Evolutionary conservation across 2,888 invertebrate genomes (phyloP).

Genomic region (Eupithecia insigniata): DNA sequence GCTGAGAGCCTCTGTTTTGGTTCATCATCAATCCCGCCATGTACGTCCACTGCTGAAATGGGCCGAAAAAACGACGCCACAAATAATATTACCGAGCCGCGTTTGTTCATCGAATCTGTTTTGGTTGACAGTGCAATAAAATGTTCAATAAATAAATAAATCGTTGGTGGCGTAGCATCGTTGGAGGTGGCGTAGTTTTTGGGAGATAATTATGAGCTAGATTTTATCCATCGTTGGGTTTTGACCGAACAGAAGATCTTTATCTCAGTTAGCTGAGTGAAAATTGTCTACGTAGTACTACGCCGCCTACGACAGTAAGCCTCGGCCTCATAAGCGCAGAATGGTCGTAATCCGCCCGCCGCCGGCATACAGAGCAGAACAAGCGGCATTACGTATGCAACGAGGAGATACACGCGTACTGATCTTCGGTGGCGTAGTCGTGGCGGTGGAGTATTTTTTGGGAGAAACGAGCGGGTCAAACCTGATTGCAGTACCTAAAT

Average conservation of each 20-base stretch:
- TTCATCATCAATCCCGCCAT: too few species aligned
- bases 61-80: too few species aligned
- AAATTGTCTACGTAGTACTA: not conserved
- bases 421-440: not conserved
- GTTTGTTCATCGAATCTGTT: too few species aligned
- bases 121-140: too few species aligned
- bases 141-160: too few species aligned
- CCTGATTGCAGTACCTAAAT: not conserved
- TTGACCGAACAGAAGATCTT: not conserved
- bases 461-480: not conserved
- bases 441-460: not conserved
- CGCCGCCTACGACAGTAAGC: conserved; percentile 18
- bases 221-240: not conserved
- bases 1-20: too few species aligned
- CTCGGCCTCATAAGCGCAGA: conserved; percentile 31
- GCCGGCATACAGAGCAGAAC: conserved; percentile 22
- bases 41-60: too few species aligned
- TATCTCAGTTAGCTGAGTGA: not conserved
- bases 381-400: conserved; percentile 19
- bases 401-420: not conserved
- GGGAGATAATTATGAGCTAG: not conserved
- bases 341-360: conserved; percentile 34
- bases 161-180: too few species aligned
- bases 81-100: too few species aligned
- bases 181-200: not conserved